phyloP scores from a whole-genome alignment of 2,888 invertebrate genomes.

The Halictus ligatus region DNA sequence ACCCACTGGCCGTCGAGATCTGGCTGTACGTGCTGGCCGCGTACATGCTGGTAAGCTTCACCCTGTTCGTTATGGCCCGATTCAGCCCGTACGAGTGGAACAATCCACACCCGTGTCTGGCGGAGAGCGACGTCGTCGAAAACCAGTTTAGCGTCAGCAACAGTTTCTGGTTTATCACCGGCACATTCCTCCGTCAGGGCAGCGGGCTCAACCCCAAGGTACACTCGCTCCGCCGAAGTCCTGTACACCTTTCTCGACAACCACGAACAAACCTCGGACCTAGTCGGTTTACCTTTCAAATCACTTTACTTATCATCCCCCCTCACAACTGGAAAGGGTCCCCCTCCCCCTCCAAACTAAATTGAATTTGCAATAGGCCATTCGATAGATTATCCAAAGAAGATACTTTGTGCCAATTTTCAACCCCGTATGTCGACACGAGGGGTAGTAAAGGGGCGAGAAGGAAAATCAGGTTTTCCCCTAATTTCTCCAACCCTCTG shows the following conservation, averaged over 20 bases:
- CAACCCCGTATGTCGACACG: too few species aligned
- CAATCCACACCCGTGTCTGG: conserved; percentile 91
- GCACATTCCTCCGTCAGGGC: conserved; percentile 94
- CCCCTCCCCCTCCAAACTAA: too few species aligned
- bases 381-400: too few species aligned
- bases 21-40: conserved; percentile 98
- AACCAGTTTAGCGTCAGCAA: conserved; percentile 99
- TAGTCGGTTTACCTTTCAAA: conserved; percentile 2
- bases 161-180: conserved; percentile 96
- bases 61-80: conserved; percentile 97
- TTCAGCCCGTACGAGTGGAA: conserved; percentile 99
- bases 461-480: too few species aligned
- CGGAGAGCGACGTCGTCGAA: conserved; percentile 93
- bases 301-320: too few species aligned
- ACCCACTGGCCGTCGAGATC: conserved; percentile 97
- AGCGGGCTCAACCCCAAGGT: conserved; percentile 94
- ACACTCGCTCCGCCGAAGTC: conserved; percentile 76
- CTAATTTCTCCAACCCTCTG: too few species aligned
- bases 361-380: too few species aligned
- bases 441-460: too few species aligned
- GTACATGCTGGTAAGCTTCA: conserved; percentile 96
- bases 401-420: too few species aligned
- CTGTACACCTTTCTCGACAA: background rate
- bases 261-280: background rate
- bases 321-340: background rate